Conservation (phyloP, 2,888 invertebrate species). For the Muschampia plurimacula region DNA sequence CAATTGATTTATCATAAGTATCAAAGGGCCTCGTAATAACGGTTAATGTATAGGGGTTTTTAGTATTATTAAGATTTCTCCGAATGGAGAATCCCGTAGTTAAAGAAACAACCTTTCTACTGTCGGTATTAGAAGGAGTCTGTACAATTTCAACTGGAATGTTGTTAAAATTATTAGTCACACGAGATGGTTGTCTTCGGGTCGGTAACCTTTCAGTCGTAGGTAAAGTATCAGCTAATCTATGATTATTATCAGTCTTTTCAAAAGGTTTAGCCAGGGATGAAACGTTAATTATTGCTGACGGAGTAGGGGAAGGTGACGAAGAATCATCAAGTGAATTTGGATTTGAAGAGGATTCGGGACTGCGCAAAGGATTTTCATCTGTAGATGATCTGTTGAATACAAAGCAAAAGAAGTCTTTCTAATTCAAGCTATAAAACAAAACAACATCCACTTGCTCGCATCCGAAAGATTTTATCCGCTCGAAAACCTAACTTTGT, state of each 20-base stretch:
- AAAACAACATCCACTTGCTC: slow-evolving; percentile 42
- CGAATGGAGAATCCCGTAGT: slow-evolving; percentile 82
- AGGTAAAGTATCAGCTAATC: slow-evolving; percentile 67
- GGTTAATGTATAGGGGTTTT: slow-evolving; percentile 78
- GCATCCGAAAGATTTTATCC: slow-evolving; percentile 1
- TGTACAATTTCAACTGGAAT: slow-evolving; percentile 60
- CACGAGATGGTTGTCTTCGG: slow-evolving; percentile 59
- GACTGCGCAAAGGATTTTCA: slow-evolving; percentile 73
- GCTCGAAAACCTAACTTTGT: background rate
- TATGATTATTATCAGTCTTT: slow-evolving; percentile 75
- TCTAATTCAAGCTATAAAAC: slow-evolving; percentile 71
- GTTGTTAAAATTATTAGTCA: slow-evolving; percentile 68
- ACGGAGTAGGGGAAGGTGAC: slow-evolving; percentile 60
- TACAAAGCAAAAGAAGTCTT: slow-evolving; percentile 81
- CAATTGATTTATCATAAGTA: too few relatives aligned
- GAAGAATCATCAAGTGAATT: slow-evolving; percentile 70
- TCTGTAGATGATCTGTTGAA: slow-evolving; percentile 85
- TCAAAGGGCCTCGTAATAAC: slow-evolving; percentile 71
- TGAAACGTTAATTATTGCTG: slow-evolving; percentile 71
- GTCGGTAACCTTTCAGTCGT: slow-evolving; percentile 67
- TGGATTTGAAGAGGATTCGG: slow-evolving; percentile 72
- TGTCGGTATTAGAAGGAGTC: slow-evolving; percentile 56
- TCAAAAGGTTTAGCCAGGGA: slow-evolving; percentile 81
- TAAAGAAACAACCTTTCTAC: slow-evolving; percentile 73
- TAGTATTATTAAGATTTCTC: slow-evolving; percentile 69